Percentiles rank a stretch among this genome's conserved stretches.
These are phyloP conservation scores for Montipora capitata DNA, from an alignment of 92 coral and sea anemone species.

Conservation along the genomic window DNA sequence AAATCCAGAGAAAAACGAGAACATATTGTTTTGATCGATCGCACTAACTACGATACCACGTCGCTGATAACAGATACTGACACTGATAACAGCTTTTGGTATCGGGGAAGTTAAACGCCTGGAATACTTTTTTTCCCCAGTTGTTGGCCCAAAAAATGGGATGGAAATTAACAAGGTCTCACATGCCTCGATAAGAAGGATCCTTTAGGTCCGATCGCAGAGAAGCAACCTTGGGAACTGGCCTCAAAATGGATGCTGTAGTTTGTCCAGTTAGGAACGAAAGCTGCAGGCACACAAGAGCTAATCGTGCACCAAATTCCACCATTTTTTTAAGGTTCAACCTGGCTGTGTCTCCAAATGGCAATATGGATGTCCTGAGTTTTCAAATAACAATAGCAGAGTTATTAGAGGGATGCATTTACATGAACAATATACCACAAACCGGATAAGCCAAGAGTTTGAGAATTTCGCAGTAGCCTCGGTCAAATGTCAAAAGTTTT, in stretches of 20 bases:
- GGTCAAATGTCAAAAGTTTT: too few relatives aligned
- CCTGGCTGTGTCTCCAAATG: too few relatives aligned
- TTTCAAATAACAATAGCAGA: too few relatives aligned
- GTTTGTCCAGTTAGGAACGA: not conserved
- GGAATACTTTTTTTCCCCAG: not conserved
- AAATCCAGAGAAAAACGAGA: not conserved
- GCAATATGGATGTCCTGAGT: too few relatives aligned
- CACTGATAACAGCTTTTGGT: not conserved
- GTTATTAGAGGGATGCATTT: too few relatives aligned
- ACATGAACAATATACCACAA: too few relatives aligned
- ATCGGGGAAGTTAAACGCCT: not conserved
- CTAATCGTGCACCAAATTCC: not conserved
- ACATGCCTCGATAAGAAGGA: not conserved
- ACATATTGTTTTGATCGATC: not conserved
- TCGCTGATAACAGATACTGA: not conserved
- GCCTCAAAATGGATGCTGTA: not conserved
- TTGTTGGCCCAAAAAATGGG: not conserved
- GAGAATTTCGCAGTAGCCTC: too few relatives aligned
- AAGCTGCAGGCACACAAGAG: not conserved
- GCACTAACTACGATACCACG: not conserved
- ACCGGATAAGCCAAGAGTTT: too few relatives aligned
- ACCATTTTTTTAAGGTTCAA: too few relatives aligned
- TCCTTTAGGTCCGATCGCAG: not conserved
- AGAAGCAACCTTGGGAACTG: not conserved
- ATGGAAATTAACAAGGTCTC: not conserved